phyloP scores from a whole-genome alignment of 1,140 invertebrate species.

The Lerema accius region DNA sequence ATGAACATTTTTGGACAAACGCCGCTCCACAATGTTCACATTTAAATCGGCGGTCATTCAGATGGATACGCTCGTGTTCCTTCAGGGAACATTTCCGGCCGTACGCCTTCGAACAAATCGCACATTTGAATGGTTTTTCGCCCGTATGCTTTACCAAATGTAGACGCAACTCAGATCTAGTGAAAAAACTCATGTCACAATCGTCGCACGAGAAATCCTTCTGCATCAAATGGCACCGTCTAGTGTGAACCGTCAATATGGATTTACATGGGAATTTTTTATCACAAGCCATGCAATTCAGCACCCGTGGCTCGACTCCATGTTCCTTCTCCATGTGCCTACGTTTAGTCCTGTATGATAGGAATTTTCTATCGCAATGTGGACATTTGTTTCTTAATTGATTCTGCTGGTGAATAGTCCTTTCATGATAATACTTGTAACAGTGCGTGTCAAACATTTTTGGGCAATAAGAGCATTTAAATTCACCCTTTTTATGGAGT shows the following conservation, averaged over 20 bases:
- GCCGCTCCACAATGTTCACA: too few species aligned
- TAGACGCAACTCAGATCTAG: not conserved
- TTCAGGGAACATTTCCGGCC: too few species aligned
- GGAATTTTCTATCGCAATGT: slow-evolving; percentile 49
- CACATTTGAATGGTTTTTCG: slow-evolving; percentile 22
- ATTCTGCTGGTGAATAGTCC: slow-evolving; percentile 34
- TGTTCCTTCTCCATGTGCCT: slow-evolving; percentile 47
- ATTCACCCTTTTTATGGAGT: slow-evolving; percentile 30
- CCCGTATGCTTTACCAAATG: slow-evolving; percentile 29
- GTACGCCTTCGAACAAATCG: slow-evolving; percentile 7
- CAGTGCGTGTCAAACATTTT: slow-evolving; percentile 41
- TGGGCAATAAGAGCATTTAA: slow-evolving; percentile 36
- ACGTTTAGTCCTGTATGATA: slow-evolving; percentile 35
- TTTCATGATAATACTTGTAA: slow-evolving; percentile 44
- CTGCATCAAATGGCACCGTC: slow-evolving; percentile 22
- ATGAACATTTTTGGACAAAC: too few species aligned
- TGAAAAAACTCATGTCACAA: slow-evolving; percentile 21
- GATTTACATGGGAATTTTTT: slow-evolving; percentile 35
- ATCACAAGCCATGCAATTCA: slow-evolving; percentile 44
- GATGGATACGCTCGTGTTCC: too few species aligned
- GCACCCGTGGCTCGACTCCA: slow-evolving; percentile 29
- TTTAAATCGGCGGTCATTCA: too few species aligned
- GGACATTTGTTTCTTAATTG: slow-evolving; percentile 47
- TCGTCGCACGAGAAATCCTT: slow-evolving; percentile 14
- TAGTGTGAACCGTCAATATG: slow-evolving; percentile 20